Conservation (phyloP, 2,113 vertebrate genomes). For the Notiomystis cincta region DNA sequence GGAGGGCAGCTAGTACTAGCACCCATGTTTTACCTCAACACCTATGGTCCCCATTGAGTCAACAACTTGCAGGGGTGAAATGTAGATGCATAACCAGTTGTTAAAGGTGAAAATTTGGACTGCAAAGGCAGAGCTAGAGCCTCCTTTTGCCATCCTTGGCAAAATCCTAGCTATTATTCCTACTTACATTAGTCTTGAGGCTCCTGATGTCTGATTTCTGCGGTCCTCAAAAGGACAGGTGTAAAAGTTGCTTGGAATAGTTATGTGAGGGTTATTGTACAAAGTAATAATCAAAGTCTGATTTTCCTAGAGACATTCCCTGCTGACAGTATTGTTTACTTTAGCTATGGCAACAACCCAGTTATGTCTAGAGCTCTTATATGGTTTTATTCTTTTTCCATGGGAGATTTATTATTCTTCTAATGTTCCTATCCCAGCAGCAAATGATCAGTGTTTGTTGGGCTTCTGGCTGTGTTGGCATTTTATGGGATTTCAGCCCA, state of each 20-base stretch:
- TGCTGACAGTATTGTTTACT: neutral
- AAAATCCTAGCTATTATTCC: neutral
- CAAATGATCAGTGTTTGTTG: neutral
- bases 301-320: neutral
- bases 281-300: neutral
- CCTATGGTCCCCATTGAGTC: neutral
- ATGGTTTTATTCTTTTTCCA: neutral
- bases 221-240: neutral
- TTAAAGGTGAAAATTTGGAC: neutral
- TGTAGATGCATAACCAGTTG: neutral
- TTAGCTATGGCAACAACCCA: neutral
- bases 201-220: neutral
- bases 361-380: neutral
- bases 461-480: neutral
- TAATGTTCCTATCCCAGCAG: neutral
- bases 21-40: neutral
- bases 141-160: neutral
- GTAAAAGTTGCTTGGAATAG: neutral
- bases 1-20: neutral
- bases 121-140: neutral
- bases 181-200: rapidly evolving
- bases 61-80: neutral
- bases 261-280: neutral
- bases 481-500: neutral
- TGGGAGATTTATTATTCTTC: neutral